Conservation (phyloP, 2,113 vertebrate species). For the Oreochromis spilurus region DNA sequence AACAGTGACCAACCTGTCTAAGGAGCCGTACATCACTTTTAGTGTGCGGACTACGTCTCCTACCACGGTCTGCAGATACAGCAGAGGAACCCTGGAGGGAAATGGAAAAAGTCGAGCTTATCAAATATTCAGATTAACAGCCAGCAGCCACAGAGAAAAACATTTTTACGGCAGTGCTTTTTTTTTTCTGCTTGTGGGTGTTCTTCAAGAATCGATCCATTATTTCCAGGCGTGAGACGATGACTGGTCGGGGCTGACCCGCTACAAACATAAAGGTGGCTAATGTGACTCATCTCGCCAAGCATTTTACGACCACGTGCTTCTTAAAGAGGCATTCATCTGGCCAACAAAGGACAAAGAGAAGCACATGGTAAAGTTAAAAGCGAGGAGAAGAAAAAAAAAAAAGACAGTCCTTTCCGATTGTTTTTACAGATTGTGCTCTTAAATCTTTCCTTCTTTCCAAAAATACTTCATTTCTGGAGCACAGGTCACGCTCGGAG, state of each 20-base stretch:
- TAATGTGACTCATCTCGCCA: slow-evolving; percentile 2
- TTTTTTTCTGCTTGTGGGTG: neutral
- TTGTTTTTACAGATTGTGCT: slow-evolving; percentile 17
- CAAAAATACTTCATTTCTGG: neutral
- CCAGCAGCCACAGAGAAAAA: neutral
- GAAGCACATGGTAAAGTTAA: neutral
- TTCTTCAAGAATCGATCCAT: neutral
- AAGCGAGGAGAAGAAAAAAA: neutral
- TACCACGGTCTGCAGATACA: slow-evolving; percentile 83
- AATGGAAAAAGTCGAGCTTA: neutral
- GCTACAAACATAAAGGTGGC: neutral
- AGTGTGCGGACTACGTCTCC: slow-evolving; percentile 81
- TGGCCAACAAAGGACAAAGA: neutral
- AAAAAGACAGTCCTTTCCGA: neutral
- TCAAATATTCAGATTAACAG: neutral
- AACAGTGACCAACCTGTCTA: slow-evolving; percentile 78
- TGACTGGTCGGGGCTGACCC: neutral
- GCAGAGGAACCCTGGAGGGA: slow-evolving; percentile 82
- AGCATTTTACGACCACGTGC: neutral
- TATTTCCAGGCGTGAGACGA: neutral
- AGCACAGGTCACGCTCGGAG: neutral
- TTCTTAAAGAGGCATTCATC: neutral
- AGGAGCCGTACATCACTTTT: slow-evolving; percentile 87
- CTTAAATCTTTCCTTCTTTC: neutral
- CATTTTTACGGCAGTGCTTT: neutral